These are phyloP conservation scores for Stylophora pistillata DNA, from an alignment of 64 coral and sea anemone species.

Conservation along the genomic window DNA sequence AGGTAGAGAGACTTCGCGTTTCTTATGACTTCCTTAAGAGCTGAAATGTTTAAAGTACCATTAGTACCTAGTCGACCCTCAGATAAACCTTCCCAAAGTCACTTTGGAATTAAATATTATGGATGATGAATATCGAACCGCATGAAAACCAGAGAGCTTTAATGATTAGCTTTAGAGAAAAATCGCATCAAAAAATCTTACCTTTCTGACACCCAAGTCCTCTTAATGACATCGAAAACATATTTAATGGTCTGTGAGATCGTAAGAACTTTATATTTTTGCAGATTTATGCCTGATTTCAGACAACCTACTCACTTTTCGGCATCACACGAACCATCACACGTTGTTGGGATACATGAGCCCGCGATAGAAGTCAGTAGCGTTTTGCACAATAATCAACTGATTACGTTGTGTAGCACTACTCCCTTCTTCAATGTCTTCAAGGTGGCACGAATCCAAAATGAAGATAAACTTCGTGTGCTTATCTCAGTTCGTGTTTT, in stretches of 20 bases:
- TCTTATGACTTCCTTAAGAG: constrained; percentile 44
- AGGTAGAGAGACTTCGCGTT: constrained; percentile 28
- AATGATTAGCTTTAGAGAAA: background rate
- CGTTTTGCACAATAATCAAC: background rate
- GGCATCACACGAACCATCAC: constrained; percentile 8
- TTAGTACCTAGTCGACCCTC: background rate
- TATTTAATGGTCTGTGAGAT: background rate
- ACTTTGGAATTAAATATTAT: background rate
- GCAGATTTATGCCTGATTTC: background rate
- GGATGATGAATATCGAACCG: background rate
- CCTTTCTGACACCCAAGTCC: constrained; percentile 37
- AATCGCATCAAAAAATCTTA: background rate
- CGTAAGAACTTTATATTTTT: background rate
- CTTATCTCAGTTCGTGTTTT: no score
- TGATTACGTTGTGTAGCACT: background rate
- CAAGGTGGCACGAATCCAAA: background rate
- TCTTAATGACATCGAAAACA: constrained; percentile 34
- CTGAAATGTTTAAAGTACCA: constrained; percentile 25
- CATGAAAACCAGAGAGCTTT: no score
- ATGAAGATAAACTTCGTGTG: no score
- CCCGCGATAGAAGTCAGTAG: background rate
- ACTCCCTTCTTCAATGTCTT: background rate
- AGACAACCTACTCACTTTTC: background rate
- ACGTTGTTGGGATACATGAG: background rate
- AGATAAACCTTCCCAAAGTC: background rate